phyloP scores from a whole-genome alignment of 37 sponge, comb jelly and placozoan species.

The Ephydatia muelleri region DNA sequence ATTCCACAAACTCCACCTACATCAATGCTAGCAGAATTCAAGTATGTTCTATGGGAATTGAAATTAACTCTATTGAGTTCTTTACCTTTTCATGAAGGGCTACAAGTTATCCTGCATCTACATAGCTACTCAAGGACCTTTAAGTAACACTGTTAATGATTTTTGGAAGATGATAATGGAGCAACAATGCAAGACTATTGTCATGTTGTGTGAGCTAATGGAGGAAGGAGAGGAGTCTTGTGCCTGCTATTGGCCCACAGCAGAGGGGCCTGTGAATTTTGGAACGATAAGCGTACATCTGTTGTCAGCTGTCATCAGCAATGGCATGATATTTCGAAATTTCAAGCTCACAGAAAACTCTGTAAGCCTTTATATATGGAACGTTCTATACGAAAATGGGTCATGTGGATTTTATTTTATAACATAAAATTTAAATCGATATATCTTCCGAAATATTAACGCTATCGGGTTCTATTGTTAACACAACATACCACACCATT shows the following conservation, averaged over 20 bases:
- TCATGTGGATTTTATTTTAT: too few species aligned
- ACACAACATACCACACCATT: too few species aligned
- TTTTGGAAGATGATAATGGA: conserved; percentile 37
- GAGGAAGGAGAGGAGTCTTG: conserved; percentile 24
- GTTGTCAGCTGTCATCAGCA: not conserved
- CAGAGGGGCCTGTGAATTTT: conserved; percentile 4
- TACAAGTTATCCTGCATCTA: conserved; percentile 7
- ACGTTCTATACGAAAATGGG: too few species aligned
- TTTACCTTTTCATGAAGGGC: not conserved
- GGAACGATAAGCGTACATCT: conserved; percentile 37
- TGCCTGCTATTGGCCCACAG: conserved; percentile 8
- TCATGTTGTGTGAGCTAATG: not conserved
- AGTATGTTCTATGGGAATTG: not conserved
- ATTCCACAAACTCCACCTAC: conserved; percentile 1
- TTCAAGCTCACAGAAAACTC: not conserved
- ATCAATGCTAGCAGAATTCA: conserved; percentile 24
- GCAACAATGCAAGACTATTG: not conserved
- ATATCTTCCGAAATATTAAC: too few species aligned
- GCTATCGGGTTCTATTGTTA: too few species aligned
- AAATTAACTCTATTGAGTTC: not conserved
- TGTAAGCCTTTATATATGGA: too few species aligned
- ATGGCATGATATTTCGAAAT: not conserved
- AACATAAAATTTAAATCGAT: too few species aligned
- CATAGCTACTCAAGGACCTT: conserved; percentile 28
- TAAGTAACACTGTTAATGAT: conserved; percentile 14